Conservation (phyloP, 35 echinoderm and acorn worm genomes). For the Diadema setosum region DNA sequence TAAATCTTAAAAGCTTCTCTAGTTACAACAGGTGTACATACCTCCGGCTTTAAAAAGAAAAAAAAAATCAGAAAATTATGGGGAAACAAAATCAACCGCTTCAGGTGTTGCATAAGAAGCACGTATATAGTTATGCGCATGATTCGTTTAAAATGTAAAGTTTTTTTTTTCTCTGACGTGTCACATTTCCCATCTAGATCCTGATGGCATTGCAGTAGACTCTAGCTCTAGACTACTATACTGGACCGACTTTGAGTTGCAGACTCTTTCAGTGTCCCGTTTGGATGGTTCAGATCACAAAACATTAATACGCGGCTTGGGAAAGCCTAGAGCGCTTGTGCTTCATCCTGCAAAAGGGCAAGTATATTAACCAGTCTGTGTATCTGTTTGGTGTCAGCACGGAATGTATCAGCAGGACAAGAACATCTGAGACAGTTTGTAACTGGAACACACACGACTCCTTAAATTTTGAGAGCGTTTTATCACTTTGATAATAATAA, state of each 20-base stretch:
- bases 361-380: not conserved
- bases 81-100: too few species aligned
- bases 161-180: not conserved
- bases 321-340: constrained; percentile 73
- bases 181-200: constrained; percentile 9
- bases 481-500: not conserved
- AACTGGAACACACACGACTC: not conserved
- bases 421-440: not conserved
- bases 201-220: constrained; percentile 77
- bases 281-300: constrained; percentile 37
- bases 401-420: not conserved
- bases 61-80: too few species aligned
- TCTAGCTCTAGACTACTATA: constrained; percentile 44
- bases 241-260: constrained; percentile 63
- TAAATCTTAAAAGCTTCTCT: too few species aligned
- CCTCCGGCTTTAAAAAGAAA: too few species aligned
- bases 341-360: constrained; percentile 44
- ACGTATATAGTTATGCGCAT: not conserved
- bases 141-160: not conserved
- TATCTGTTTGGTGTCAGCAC: too few species aligned
- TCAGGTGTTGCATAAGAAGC: too few species aligned
- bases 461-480: not conserved
- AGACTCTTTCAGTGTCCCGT: constrained; percentile 56
- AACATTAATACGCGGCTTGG: constrained; percentile 45
- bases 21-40: too few species aligned